Evolutionary conservation across 2,888 invertebrate species (phyloP), one percentile per base, ranked within the genome.

Genomic region (Hydrotaea cyrtoneurina): DNA sequence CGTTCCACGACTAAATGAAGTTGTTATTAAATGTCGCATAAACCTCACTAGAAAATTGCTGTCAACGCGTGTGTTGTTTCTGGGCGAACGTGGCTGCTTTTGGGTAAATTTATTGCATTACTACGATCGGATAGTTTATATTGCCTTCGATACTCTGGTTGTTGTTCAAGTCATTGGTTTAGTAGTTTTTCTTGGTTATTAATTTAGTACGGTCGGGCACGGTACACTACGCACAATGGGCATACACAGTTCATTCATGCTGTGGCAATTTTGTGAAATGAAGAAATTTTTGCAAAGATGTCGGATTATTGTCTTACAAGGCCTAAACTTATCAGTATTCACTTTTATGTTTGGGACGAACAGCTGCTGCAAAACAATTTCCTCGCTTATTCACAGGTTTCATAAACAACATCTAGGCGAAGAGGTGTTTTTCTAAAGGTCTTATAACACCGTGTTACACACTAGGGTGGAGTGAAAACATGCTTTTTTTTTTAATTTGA

Each of bases 11-110:
- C 26, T 31, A 15, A 80, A 80, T 83, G 74, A 80, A 80, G 73
- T 84, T 80, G 71, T 80, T 80, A 80, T 46, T 80, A 75, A 75
- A 72, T 71, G 64, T 78, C 71, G 73, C 71, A 84, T 72, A 78
- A 83, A 84, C 74, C 62, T 71, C 39, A 64, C 78, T 71, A 66
- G 39, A 78, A 80, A 80, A 77, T 83, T 83, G 71, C 64, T 80
- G 71, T 74, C 74, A 78, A 74, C 62, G 21, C 23, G 31, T 36
- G 64, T 39, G 64, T 36, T 36, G 23, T 64, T 71, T 26, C 55
- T 55, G 39, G 62, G 72, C 31, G 75, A 21, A 36, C 11, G 57
- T 53, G 74, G 31, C 15, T 59, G n/a, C 15, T 76, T 26, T 71
- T 73, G 43, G 43, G 21, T 13, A 77, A 46, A 80, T 77, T 80